Evolutionary conservation across 2,113 vertebrate species (phyloP), one percentile per base, ranked within the genome.

Genomic region (Limanda limanda): DNA sequence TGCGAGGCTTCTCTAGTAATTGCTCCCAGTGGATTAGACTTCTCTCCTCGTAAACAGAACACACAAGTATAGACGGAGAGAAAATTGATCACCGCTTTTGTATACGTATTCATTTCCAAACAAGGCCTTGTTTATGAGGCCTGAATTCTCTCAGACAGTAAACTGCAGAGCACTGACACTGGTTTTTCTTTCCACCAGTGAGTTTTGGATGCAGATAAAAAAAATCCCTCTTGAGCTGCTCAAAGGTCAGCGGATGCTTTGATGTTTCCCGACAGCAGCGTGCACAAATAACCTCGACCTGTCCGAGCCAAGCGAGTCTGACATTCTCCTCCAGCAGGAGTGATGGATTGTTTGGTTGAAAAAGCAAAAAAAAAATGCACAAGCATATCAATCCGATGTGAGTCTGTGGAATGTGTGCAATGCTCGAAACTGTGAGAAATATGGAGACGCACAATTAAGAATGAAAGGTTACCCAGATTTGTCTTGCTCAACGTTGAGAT

Each of bases 201-300:
- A 79, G 59, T 79, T 78, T 75, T 24, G 54, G 81, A 87, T 76
- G 58, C 75, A 68, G 73, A 87, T 86, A 78, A 82, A 31, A 31
- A 31, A 73, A 85, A 87, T 80, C 68, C 71, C 61, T 64, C 76
- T 65, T 74, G 68, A 89, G 72, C 58, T 60, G 47, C 72, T 23
- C 60, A 91, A 90, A 92, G 81, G 90, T 88, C 90, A 88, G 68
- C 0, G 42, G 55, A 65, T 56, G 76, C 84, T 89, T 84, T 89
- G 81, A 89, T 81, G 76, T 40, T 76, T 62, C 85, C 66, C 88
- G 89, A 89, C 86, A 78, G 83, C 83, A 4, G 51, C 51, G 13
- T 59, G 74, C 73, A 68, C 58, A 80, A 74, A 87, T 77, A 86
- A 74, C 70, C 82, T 74, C 79, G n/a, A 84, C 77, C 78, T 84